Evolutionary conservation across 1,140 invertebrate species (phyloP).

Genomic region (Prorops nasuta): DNA sequence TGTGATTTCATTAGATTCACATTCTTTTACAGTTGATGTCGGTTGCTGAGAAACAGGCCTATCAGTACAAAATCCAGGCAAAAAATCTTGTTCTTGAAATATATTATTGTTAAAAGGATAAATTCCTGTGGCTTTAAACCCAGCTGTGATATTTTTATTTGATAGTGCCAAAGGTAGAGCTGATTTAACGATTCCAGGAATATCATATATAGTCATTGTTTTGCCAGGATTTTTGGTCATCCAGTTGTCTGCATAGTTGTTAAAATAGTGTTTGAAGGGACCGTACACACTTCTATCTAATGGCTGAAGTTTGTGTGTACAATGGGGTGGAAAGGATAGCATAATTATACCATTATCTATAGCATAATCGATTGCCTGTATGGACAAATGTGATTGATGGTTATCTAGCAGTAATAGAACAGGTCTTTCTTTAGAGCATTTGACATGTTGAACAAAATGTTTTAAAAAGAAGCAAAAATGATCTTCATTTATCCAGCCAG

Average conservation of each 20-base stretch:
- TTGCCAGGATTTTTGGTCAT: conserved; percentile 50
- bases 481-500: background rate
- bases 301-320: conserved; percentile 55
- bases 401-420: background rate
- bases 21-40: too few relatives aligned
- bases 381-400: too few relatives aligned
- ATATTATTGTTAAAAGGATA: conserved; percentile 33
- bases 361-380: background rate
- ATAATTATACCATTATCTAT: conserved; percentile 24
- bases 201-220: too few relatives aligned
- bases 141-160: conserved; percentile 44
- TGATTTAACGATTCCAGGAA: conserved; percentile 36
- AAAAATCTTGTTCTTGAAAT: too few relatives aligned
- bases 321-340: conserved; percentile 53
- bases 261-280: conserved; percentile 47
- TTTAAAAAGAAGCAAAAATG: background rate
- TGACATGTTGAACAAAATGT: background rate
- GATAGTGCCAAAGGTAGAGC: conserved; percentile 46
- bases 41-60: too few relatives aligned
- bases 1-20: too few relatives aligned
- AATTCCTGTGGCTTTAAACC: conserved; percentile 33
- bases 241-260: conserved; percentile 38
- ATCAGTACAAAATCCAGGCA: too few relatives aligned
- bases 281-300: conserved; percentile 52
- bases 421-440: background rate